phyloP scores from a whole-genome alignment of 2,797 vertebrate species.

The Microctenopoma steveboyesi region DNA sequence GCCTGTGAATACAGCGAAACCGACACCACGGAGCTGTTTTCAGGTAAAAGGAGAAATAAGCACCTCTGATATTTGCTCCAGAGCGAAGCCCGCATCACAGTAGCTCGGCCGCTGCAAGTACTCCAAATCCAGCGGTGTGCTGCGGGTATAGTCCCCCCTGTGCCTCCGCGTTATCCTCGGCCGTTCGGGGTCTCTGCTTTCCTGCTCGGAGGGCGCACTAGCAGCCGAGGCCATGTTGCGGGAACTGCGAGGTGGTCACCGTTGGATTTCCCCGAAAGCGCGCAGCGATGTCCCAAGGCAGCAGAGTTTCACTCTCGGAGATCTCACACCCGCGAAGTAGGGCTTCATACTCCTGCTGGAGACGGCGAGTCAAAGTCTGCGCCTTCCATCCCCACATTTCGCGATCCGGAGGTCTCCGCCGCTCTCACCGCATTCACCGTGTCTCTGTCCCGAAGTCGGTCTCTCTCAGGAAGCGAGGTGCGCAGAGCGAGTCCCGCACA shows the following conservation, averaged over 20 bases:
- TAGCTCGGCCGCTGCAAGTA: slow-evolving; percentile 98
- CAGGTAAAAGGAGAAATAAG: slow-evolving; percentile 68
- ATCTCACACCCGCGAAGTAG: slow-evolving; percentile 86
- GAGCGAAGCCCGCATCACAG: slow-evolving; percentile 95
- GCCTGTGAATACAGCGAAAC: slow-evolving; percentile 43
- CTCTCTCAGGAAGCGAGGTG: slow-evolving; percentile 76
- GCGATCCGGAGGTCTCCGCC: slow-evolving; percentile 90
- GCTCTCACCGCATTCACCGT: slow-evolving; percentile 88
- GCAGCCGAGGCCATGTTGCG: slow-evolving; percentile 97
- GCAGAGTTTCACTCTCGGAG: slow-evolving; percentile 84
- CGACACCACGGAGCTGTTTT: slow-evolving; percentile 13
- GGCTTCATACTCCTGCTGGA: slow-evolving; percentile 89
- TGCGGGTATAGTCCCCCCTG: slow-evolving; percentile 82
- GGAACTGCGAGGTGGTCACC: slow-evolving; percentile 82
- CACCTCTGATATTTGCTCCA: slow-evolving; percentile 98
- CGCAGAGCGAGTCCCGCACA: slow-evolving; percentile 73
- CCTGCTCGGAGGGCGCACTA: slow-evolving; percentile 90
- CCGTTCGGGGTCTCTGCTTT: slow-evolving; percentile 87
- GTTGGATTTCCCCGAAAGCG: slow-evolving; percentile 83
- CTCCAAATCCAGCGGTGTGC: slow-evolving; percentile 88
- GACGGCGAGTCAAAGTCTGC: slow-evolving; percentile 93
- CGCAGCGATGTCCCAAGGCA: slow-evolving; percentile 83
- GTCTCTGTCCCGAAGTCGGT: slow-evolving; percentile 67
- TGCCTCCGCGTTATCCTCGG: slow-evolving; percentile 87
- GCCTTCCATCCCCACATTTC: slow-evolving; percentile 99